phyloP scores from a whole-genome alignment of 1,140 invertebrate genomes.

The Lasioglossum baleicum region DNA sequence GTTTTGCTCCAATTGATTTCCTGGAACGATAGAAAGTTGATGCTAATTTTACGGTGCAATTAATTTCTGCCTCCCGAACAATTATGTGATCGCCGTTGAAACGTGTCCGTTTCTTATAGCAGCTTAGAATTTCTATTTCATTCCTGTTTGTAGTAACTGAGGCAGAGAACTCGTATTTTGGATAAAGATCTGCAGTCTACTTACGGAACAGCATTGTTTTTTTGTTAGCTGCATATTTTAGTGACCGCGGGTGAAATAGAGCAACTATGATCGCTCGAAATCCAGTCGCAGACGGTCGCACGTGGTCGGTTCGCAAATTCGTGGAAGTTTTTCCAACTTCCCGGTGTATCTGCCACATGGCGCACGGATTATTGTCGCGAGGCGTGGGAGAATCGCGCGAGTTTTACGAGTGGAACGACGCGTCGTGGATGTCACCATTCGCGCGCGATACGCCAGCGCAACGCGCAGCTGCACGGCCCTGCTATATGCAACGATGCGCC shows the following conservation, averaged over 20 bases:
- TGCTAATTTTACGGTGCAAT: no score
- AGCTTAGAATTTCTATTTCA: no score
- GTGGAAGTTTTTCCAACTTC: constrained; percentile 23
- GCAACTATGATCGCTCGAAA: not conserved
- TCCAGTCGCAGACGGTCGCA: no score
- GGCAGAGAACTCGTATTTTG: no score
- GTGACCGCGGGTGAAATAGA: no score
- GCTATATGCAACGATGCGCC: constrained; percentile 28
- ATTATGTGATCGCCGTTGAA: no score
- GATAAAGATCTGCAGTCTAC: no score
- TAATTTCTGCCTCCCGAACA: no score
- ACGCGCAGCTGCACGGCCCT: constrained; percentile 51
- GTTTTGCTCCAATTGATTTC: not conserved
- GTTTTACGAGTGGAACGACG: constrained; percentile 56
- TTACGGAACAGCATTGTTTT: no score
- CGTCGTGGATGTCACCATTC: constrained; percentile 45
- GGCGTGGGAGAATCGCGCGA: constrained; percentile 57
- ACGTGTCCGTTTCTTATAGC: no score
- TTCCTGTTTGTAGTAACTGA: no score
- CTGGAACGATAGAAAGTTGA: not conserved
- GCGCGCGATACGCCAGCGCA: constrained; percentile 17
- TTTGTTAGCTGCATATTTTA: no score
- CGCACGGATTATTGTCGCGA: constrained; percentile 24
- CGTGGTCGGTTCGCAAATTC: constrained; percentile 1
- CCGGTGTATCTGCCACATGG: constrained; percentile 22